phyloP scores from a whole-genome alignment of 37 sponge, comb jelly and placozoan genomes.

The Eunapius fragilis region DNA sequence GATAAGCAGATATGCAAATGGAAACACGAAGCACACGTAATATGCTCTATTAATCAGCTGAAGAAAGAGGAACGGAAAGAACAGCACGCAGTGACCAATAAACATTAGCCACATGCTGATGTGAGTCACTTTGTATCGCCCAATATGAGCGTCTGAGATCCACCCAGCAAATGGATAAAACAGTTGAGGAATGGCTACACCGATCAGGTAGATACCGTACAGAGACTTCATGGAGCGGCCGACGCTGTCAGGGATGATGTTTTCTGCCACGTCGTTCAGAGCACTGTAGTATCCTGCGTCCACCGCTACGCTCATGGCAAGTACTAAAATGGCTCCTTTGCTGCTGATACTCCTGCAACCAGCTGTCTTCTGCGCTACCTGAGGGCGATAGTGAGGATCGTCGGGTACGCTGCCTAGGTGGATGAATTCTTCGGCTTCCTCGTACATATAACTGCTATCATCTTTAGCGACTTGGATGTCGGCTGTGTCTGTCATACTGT shows the following conservation, averaged over 20 bases:
- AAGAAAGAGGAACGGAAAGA: background rate
- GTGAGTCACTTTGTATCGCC: slow-evolving; percentile 36
- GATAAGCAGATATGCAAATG: slow-evolving; percentile 24
- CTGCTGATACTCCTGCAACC: background rate
- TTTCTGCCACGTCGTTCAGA: background rate
- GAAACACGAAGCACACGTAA: slow-evolving; percentile 4
- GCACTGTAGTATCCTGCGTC: background rate
- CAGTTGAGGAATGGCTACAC: background rate
- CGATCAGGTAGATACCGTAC: background rate
- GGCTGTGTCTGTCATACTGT: no score
- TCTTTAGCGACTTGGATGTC: no score
- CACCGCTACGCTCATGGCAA: background rate
- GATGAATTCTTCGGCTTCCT: no score
- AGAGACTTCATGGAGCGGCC: no score
- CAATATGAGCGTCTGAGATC: slow-evolving; percentile 33
- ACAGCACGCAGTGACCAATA: slow-evolving; percentile 11
- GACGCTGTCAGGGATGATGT: background rate
- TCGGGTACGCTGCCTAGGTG: no score
- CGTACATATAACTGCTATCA: no score
- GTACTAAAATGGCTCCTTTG: slow-evolving; percentile 2
- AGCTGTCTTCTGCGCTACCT: no score
- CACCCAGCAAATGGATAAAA: slow-evolving; percentile 49
- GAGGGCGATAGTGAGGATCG: no score
- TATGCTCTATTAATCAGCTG: background rate
- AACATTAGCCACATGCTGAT: slow-evolving; percentile 48